A percentile compares a stretch with the other conserved stretches of the same genome.
phyloP scores from a whole-genome alignment of 2,888 invertebrate genomes.

The Pseudoips prasinana region DNA sequence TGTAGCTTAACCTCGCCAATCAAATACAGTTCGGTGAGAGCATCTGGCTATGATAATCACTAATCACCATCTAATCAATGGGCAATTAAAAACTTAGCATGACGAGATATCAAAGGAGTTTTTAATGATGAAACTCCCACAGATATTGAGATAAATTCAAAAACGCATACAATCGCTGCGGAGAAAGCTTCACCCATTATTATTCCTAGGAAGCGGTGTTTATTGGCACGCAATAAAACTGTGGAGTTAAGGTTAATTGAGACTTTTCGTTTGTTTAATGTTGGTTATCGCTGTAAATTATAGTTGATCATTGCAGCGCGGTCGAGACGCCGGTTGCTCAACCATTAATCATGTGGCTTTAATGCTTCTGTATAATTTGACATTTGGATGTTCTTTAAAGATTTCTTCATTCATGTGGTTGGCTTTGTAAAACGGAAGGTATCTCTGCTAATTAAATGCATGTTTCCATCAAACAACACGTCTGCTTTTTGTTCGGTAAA shows the following conservation, averaged over 20 bases:
- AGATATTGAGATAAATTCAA: conserved; percentile 31
- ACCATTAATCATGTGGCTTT: conserved; percentile 28
- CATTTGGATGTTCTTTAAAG: conserved; percentile 18
- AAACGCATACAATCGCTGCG: conserved; percentile 23
- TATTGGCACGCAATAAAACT: conserved; percentile 31
- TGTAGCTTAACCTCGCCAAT: no score
- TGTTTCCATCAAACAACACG: no score
- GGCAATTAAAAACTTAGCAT: conserved; percentile 49
- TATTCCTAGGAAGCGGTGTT: conserved; percentile 25
- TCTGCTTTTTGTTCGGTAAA: no score
- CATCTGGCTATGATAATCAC: no score
- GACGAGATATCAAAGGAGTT: conserved; percentile 27
- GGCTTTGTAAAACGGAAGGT: conserved; percentile 11
- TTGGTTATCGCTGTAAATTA: conserved; percentile 29
- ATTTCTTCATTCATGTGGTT: conserved; percentile 15
- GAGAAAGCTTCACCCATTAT: conserved; percentile 26
- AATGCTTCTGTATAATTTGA: conserved; percentile 26
- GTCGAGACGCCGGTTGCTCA: conserved; percentile 11
- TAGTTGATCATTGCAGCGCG: conserved; percentile 17
- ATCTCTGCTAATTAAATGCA: conserved; percentile 11
- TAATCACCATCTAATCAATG: conserved; percentile 48
- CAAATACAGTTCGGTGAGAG: no score
- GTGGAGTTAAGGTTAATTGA: conserved; percentile 31
- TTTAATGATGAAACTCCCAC: conserved; percentile 34
- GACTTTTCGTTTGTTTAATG: conserved; percentile 35